Base-by-base conservation (phyloP, 2,113 vertebrate species). In the Gobio gobio region DNA sequence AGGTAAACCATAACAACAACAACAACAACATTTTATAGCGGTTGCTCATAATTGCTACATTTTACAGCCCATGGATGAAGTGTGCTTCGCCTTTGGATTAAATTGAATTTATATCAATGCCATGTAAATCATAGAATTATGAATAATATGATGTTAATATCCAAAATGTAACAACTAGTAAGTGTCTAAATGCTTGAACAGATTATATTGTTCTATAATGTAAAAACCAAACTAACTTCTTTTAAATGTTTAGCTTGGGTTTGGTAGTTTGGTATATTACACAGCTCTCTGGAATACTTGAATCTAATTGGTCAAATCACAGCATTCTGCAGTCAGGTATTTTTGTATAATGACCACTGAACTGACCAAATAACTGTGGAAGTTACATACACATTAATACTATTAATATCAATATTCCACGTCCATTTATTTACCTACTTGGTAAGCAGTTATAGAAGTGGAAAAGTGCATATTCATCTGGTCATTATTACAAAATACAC, bases 1-100 rank as follows among this genome's bases (percentile, higher is more conserved):
- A 70, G 29, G 63, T 43, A 78, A 78, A 78, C 83, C 68, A 58
- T 7, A 54, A 49, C 47, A 49, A 49, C 47, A 47, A 51, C 49
- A 54, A 18, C 16, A 54, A 20, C 51, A 22, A 22, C 4, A 40
- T 58, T 33, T 36, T 58, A 33, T 22, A 77, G 49, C 10, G 26
- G 10, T 49, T 22, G 10, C 29, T 58, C 16, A 76, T 29, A 29
- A n/a, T 40, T 40, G 18, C 20, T 43, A n/a, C 33, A n/a, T 70
- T 70, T 70, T 18, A 70, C 18, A 70, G 66, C 18, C 10, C 33
- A 43, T 10, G 43, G 26, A 7, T 36, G 12, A 66, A 36, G 4
- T 36, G 13, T 68, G 64, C 18, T 66, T 66, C 6, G 16, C 33
- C 18, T 36, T 20, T 68, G 16, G 1, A 40, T 68, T 68, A 22